Evolutionary conservation across 2,888 invertebrate genomes (phyloP).

Genomic region (Trichacis sp.): DNA sequence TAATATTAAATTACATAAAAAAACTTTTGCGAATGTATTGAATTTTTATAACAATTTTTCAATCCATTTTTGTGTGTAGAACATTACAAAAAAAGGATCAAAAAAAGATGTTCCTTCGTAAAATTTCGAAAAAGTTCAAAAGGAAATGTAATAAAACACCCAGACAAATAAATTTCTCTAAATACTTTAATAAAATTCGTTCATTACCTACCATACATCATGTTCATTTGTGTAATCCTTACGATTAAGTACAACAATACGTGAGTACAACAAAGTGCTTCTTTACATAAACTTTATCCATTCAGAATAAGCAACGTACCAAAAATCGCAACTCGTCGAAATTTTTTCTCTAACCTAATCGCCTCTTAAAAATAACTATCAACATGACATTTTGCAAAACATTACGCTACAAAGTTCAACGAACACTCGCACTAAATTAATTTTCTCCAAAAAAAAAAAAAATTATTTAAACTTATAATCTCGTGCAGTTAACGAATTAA

Average conservation of each 20-base stretch:
- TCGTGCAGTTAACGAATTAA: conserved; percentile 5
- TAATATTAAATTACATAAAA: no score
- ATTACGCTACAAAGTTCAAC: not conserved
- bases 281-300: not conserved
- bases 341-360: not conserved
- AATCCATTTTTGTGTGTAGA: no score
- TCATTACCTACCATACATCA: not conserved
- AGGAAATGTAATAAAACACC: not conserved
- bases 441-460: no score
- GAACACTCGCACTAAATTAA: not conserved
- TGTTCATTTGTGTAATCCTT: not conserved
- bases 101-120: no score
- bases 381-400: not conserved
- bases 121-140: not conserved
- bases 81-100: no score
- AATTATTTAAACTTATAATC: not conserved
- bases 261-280: not conserved
- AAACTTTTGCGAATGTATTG: no score
- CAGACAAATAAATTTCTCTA: not conserved
- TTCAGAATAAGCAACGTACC: no score
- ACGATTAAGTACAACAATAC: not conserved
- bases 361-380: not conserved
- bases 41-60: no score
- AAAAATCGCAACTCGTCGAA: no score
- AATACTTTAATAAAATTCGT: not conserved